A percentile compares a stretch with the other conserved stretches of the same genome.
These are phyloP conservation scores for Conger conger DNA, from an alignment of 2,113 vertebrate genomes.

Conservation along the genomic window DNA sequence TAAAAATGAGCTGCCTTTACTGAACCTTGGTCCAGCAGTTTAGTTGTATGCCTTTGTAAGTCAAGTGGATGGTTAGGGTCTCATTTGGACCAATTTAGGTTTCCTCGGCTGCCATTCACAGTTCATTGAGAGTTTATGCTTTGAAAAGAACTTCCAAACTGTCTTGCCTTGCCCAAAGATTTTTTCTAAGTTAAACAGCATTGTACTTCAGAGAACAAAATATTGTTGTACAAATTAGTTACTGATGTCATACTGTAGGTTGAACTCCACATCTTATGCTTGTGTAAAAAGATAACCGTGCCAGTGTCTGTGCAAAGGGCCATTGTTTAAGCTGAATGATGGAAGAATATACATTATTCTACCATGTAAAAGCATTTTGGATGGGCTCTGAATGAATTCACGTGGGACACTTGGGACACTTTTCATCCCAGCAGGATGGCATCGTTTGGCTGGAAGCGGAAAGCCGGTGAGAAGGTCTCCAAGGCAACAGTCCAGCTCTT, in stretches of 20 bases:
- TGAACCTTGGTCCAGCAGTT: background rate
- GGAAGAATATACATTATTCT: background rate
- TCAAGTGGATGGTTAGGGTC: background rate
- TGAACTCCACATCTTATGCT: background rate
- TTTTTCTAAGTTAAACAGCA: background rate
- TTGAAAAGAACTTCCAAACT: background rate
- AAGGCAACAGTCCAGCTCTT: constrained; percentile 84
- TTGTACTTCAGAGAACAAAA: background rate
- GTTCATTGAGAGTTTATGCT: background rate
- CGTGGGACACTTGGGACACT: background rate
- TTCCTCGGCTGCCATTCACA: background rate
- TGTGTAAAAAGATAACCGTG: constrained; percentile 5
- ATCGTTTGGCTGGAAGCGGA: constrained; percentile 95
- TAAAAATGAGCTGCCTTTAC: background rate
- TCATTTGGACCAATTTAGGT: background rate
- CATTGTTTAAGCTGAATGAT: background rate
- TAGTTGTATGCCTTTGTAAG: background rate
- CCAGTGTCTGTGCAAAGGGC: background rate
- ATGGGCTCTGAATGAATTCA: background rate
- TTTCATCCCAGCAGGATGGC: constrained; percentile 72
- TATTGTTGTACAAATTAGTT: background rate
- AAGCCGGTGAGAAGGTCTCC: constrained; percentile 90
- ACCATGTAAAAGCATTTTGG: background rate
- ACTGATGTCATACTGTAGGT: background rate
- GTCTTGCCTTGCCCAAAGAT: background rate